These are phyloP conservation scores for Archaeoteleia sp. DNA, from an alignment of 2,888 invertebrate genomes.

Conservation along the genomic window DNA sequence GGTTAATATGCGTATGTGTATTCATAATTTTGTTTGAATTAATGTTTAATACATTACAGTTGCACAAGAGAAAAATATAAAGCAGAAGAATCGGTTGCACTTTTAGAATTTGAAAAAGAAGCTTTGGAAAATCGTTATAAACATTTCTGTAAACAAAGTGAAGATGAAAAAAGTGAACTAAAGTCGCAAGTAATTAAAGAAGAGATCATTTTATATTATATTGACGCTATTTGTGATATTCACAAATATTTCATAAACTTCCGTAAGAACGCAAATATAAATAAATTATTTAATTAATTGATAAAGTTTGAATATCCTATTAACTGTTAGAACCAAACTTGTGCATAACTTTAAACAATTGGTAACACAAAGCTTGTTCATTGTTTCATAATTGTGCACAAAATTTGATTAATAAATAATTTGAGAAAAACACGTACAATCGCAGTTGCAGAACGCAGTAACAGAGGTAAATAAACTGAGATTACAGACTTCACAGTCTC, in stretches of 20 bases:
- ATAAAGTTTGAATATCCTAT: no score
- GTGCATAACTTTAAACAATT: no score
- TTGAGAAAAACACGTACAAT: slow-evolving; percentile 16
- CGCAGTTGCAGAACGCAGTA: slow-evolving; percentile 52
- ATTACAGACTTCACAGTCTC: slow-evolving; percentile 55
- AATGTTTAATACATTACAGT: slow-evolving; percentile 17
- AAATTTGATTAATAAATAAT: slow-evolving; percentile 20
- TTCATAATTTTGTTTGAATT: slow-evolving; percentile 3
- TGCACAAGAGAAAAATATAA: slow-evolving; percentile 28
- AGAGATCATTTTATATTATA: no score
- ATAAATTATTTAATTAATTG: no score
- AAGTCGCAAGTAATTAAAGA: slow-evolving; percentile 29
- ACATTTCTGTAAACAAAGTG: slow-evolving; percentile 17
- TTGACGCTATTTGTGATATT: no score
- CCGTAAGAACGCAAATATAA: no score
- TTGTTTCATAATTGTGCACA: not conserved
- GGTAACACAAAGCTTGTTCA: no score
- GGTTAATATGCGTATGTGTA: no score
- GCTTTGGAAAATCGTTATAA: slow-evolving; percentile 28
- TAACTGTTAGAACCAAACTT: no score
- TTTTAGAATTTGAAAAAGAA: slow-evolving; percentile 30
- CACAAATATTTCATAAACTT: no score
- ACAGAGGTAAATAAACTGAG: slow-evolving; percentile 52
- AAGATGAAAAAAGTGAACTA: slow-evolving; percentile 34
- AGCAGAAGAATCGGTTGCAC: slow-evolving; percentile 22